These are phyloP conservation scores for Liodrosophila aerea DNA, from an alignment of 2,888 invertebrate species.

Conservation along the genomic window DNA sequence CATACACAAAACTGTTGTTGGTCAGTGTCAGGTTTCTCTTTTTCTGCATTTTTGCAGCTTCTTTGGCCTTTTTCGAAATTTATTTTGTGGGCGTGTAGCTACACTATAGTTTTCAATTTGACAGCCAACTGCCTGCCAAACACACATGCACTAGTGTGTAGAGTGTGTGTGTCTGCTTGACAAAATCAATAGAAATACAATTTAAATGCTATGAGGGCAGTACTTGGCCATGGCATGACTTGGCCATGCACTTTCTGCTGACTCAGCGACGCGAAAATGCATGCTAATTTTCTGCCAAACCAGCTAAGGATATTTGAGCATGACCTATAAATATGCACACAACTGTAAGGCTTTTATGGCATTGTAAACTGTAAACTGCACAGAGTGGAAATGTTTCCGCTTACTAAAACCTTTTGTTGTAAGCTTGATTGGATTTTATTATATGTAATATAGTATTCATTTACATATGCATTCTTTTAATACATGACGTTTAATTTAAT, in stretches of 20 bases:
- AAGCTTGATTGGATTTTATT: no score
- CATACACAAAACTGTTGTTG: slow-evolving; percentile 49
- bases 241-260: slow-evolving; percentile 19
- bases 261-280: slow-evolving; percentile 22
- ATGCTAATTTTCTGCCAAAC: slow-evolving; percentile 28
- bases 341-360: no score
- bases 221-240: slow-evolving; percentile 3
- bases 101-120: slow-evolving; percentile 65
- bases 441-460: no score
- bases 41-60: slow-evolving; percentile 10
- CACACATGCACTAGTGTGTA: slow-evolving; percentile 2
- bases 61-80: slow-evolving; percentile 50
- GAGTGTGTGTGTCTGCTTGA: slow-evolving; percentile 31
- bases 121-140: slow-evolving; percentile 55
- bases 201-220: slow-evolving; percentile 45
- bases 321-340: background rate
- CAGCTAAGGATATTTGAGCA: slow-evolving; percentile 3
- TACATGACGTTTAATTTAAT: no score
- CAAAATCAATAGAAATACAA: slow-evolving; percentile 70
- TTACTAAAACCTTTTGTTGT: no score
- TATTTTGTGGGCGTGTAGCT: slow-evolving; percentile 68
- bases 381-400: no score
- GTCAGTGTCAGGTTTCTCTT: slow-evolving; percentile 55
- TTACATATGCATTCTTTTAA: no score
- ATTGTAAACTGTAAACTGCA: no score